Evolutionary conservation across 2,888 invertebrate genomes (phyloP).

Genomic region (Lissocephala sabroskyi): DNA sequence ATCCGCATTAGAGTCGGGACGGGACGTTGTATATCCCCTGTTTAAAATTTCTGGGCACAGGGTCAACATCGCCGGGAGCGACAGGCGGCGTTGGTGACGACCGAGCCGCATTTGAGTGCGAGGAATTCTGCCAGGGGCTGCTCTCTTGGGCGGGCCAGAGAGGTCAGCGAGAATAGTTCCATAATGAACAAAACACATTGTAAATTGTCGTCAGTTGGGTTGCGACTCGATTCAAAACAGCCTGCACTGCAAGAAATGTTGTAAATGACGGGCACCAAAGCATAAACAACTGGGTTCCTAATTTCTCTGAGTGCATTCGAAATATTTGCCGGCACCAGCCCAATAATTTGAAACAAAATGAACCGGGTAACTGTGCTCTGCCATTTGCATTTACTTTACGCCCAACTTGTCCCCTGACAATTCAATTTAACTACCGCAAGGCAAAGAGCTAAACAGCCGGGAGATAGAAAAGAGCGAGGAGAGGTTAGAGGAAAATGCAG

Average conservation of each 20-base stretch:
- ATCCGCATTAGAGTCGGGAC: constrained; percentile 41
- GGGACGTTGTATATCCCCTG: constrained; percentile 33
- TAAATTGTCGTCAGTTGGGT: constrained; percentile 49
- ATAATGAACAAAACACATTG: constrained; percentile 65
- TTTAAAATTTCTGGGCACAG: constrained; percentile 31
- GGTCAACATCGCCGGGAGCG: constrained; percentile 53
- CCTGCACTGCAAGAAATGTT: too few species aligned
- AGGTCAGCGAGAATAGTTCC: constrained; percentile 59
- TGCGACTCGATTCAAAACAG: too few species aligned
- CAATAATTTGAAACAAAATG: constrained; percentile 53
- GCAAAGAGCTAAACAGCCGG: constrained; percentile 7
- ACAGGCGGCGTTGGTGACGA: constrained; percentile 32
- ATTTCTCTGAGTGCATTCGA: background rate
- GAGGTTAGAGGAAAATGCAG: constrained; percentile 3
- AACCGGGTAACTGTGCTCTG: constrained; percentile 25
- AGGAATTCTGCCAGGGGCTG: constrained; percentile 42
- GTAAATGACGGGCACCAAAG: too few species aligned
- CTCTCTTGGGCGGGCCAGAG: constrained; percentile 30
- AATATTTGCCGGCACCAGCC: constrained; percentile 43
- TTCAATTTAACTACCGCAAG: constrained; percentile 49
- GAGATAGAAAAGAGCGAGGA: constrained; percentile 22
- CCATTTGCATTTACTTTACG: constrained; percentile 27
- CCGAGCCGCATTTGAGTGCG: constrained; percentile 36
- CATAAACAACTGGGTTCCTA: background rate
- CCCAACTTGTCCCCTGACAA: constrained; percentile 61